A percentile compares a stretch with the other conserved stretches of the same genome.
phyloP scores from a whole-genome alignment of 2,113 vertebrate genomes.

The Lethenteron reissneri region DNA sequence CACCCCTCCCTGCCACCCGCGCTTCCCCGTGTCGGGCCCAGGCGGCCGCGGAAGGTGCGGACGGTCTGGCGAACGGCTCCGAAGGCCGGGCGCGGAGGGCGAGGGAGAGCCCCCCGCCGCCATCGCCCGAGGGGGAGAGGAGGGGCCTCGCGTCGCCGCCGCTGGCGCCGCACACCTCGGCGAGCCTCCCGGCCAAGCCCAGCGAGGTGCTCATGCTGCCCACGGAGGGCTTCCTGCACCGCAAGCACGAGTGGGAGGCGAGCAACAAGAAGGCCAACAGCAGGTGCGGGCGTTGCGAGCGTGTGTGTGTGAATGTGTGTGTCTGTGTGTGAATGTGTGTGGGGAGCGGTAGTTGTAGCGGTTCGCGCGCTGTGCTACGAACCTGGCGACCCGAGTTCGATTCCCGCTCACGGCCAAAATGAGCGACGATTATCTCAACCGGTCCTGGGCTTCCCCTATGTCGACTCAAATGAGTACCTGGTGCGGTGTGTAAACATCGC shows the following conservation, averaged over 20 bases:
- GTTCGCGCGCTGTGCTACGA: no score
- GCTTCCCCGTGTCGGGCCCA: constrained; percentile 6
- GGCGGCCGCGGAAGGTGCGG: constrained; percentile 13
- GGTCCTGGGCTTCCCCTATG: no score
- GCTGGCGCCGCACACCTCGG: constrained; percentile 6
- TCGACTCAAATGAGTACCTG: no score
- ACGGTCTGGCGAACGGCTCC: constrained; percentile 9
- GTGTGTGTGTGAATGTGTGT: no score
- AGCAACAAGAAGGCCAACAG: constrained; percentile 62
- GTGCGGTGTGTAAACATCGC: no score
- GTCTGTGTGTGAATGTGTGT: no score
- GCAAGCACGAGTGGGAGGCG: constrained; percentile 67
- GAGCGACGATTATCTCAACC: no score
- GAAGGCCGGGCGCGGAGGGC: constrained; percentile 13
- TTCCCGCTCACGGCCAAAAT: not conserved
- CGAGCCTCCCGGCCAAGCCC: constrained; percentile 24
- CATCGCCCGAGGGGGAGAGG: constrained; percentile 19
- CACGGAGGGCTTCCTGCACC: constrained; percentile 55
- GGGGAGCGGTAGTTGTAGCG: no score
- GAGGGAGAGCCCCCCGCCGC: constrained; percentile 17
- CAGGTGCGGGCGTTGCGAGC: constrained; percentile 26
- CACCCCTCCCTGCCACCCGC: no score
- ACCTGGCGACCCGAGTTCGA: not conserved
- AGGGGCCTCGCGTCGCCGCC: constrained; percentile 15
- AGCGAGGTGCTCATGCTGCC: constrained; percentile 16